These are phyloP conservation scores for Paratrypauchen microcephalus DNA, from an alignment of 2,797 vertebrate genomes.

Conservation along the genomic window DNA sequence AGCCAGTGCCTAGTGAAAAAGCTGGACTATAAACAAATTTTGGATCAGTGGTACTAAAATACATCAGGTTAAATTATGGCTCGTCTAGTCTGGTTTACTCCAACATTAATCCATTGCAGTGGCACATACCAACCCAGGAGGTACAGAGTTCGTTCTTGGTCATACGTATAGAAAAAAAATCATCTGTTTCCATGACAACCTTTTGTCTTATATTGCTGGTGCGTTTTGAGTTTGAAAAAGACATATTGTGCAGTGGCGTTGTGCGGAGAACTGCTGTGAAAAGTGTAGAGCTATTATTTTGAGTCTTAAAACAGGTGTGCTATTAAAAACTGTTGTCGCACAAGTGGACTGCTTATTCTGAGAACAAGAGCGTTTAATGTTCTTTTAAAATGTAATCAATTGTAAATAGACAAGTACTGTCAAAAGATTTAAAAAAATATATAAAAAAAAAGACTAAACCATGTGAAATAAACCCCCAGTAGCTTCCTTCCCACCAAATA, in stretches of 20 bases:
- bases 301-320: background rate
- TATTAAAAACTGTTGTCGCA: background rate
- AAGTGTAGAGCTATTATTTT: background rate
- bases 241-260: background rate
- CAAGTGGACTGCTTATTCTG: constrained; percentile 32
- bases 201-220: constrained; percentile 42
- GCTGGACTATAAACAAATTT: background rate
- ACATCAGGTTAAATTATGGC: background rate
- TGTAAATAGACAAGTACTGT: too few relatives aligned
- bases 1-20: background rate
- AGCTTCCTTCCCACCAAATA: background rate
- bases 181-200: constrained; percentile 57
- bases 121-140: background rate
- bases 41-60: background rate
- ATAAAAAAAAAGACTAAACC: background rate
- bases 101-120: background rate
- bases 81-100: background rate
- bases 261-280: background rate
- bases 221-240: constrained; percentile 31
- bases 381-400: background rate
- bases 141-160: background rate
- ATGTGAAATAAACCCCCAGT: background rate
- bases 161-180: constrained; percentile 12
- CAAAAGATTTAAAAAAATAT: too few relatives aligned
- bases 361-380: constrained; percentile 9